phyloP scores from a whole-genome alignment of 2,113 vertebrate genomes.

The Pitta sordida region DNA sequence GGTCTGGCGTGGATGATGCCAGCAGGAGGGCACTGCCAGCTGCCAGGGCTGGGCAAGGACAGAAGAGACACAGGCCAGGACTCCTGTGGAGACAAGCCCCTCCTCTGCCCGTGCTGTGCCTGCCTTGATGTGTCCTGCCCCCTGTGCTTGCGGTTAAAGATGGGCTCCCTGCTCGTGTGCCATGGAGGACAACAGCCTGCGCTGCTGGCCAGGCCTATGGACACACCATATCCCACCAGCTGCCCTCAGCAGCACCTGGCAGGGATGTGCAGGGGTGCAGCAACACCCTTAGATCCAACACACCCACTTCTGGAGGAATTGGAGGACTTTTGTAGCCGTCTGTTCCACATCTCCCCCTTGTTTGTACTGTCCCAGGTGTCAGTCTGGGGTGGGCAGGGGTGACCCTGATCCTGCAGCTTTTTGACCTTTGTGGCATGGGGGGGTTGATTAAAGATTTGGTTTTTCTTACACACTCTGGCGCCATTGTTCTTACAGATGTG shows the following conservation, averaged over 20 bases:
- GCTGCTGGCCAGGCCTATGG: neutral
- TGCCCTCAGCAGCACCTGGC: fast-evolving
- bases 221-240: fast-evolving
- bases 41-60: neutral
- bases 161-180: fast-evolving
- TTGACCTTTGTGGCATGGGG: neutral
- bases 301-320: neutral
- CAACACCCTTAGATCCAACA: neutral
- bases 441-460: conserved; percentile 25
- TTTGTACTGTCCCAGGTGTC: neutral
- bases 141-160: too few species aligned
- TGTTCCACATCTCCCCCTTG: neutral
- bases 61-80: neutral
- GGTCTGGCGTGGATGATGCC: fast-evolving
- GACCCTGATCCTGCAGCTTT: neutral
- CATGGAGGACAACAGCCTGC: fast-evolving
- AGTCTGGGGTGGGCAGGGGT: fast-evolving
- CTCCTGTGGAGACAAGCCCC: neutral
- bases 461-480: neutral
- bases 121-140: neutral
- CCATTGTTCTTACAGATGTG: neutral
- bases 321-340: fast-evolving
- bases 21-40: neutral
- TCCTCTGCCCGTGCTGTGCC: neutral
- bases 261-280: fast-evolving